Conservation (phyloP, 2,113 vertebrate species). For the Carollia perspicillata region DNA sequence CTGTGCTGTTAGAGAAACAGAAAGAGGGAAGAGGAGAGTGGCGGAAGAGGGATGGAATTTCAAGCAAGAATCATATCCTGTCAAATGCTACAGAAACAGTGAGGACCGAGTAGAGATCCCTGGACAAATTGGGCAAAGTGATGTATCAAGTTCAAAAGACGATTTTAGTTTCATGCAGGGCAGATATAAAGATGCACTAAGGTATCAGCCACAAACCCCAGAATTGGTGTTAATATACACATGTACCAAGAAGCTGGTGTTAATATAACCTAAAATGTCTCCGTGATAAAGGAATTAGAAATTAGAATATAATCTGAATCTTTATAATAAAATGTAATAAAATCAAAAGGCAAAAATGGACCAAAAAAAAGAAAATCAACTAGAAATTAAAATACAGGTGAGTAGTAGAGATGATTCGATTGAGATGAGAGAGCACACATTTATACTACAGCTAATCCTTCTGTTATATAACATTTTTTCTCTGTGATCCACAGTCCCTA, state of each 20-base stretch:
- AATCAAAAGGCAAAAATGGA: not conserved
- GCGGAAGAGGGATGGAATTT: not conserved
- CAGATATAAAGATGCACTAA: not conserved
- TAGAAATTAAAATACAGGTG: not conserved
- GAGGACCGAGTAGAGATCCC: not conserved
- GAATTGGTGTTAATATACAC: not conserved
- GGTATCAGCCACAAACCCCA: not conserved
- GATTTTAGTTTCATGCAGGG: not conserved
- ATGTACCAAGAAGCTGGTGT: not conserved
- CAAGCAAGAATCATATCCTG: not conserved
- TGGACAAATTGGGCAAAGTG: not conserved
- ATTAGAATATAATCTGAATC: not conserved
- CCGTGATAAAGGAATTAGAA: not conserved
- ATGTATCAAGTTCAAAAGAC: not conserved
- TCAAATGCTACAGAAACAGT: not conserved
- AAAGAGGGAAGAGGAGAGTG: too few species aligned
- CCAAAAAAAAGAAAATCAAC: not conserved
- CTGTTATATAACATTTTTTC: not conserved
- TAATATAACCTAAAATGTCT: not conserved
- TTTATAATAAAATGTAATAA: not conserved
- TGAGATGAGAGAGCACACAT: not conserved
- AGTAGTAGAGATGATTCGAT: not conserved
- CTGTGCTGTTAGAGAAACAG: not conserved
- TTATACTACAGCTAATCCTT: not conserved
- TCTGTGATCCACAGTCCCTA: not conserved